A percentile compares a stretch with the other conserved stretches of the same genome.
These are phyloP conservation scores for Drosophila nikananu DNA, from an alignment of 1,140 invertebrate genomes.

Conservation along the genomic window DNA sequence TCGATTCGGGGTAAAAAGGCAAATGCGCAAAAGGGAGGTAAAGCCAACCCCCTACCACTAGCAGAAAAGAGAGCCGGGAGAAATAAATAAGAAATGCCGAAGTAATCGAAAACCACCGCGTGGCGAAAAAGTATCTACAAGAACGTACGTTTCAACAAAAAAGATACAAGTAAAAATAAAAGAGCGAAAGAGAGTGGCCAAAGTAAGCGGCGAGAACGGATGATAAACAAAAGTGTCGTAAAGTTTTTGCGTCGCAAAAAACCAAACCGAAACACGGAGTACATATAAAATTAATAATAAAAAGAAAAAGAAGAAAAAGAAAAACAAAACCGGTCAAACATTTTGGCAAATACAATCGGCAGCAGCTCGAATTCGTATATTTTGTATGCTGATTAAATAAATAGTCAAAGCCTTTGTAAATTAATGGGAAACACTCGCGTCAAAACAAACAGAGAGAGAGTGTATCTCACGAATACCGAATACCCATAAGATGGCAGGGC, in stretches of 20 bases:
- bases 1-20: conserved; percentile 43
- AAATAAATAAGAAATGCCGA: conserved; percentile 31
- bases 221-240: conserved; percentile 67
- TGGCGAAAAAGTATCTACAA: conserved; percentile 71
- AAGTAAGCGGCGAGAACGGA: conserved; percentile 17
- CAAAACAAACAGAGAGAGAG: conserved; percentile 80
- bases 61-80: conserved; percentile 1
- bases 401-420: conserved; percentile 59
- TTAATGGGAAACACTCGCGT: conserved; percentile 58
- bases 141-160: conserved; percentile 47
- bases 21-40: conserved; percentile 73
- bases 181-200: conserved; percentile 23
- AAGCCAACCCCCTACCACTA: conserved; percentile 27
- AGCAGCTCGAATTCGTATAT: conserved; percentile 16
- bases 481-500: conserved; percentile 45
- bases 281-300: conserved; percentile 11
- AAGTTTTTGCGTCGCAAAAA: conserved; percentile 78
- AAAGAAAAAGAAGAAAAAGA: conserved; percentile 26
- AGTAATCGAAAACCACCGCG: conserved; percentile 57
- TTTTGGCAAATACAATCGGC: conserved; percentile 49
- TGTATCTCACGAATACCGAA: conserved; percentile 41
- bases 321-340: conserved; percentile 47
- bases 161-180: conserved; percentile 30
- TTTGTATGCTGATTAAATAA: conserved; percentile 47
- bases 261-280: conserved; percentile 14